Percentiles rank a stretch among this genome's conserved stretches.
Evolutionary conservation across 2,888 invertebrate species (phyloP).

Genomic region (Scaptomyza flava): DNA sequence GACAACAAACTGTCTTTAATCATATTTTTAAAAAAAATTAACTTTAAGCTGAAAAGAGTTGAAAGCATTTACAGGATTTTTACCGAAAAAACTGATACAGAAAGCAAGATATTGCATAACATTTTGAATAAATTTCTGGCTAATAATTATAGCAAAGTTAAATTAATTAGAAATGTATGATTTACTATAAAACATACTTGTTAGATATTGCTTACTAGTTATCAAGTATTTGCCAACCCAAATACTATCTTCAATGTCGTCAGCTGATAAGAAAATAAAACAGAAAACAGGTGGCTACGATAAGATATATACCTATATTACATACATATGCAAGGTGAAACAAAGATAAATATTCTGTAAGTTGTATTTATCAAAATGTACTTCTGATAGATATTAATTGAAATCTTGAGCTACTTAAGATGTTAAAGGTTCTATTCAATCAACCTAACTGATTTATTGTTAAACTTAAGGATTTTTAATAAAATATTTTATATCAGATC

Average conservation of each 20-base stretch:
- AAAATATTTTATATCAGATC: too few species aligned
- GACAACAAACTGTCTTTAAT: conserved; percentile 5
- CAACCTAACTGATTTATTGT: not conserved
- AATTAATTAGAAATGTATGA: not conserved
- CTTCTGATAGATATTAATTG: not conserved
- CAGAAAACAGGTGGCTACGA: conserved; percentile 31
- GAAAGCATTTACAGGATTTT: not conserved
- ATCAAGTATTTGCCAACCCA: conserved; percentile 18
- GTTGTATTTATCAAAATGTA: not conserved
- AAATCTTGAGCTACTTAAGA: conserved; percentile 6
- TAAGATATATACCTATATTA: conserved; percentile 39
- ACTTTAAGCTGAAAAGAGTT: not conserved
- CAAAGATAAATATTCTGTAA: conserved; percentile 26
- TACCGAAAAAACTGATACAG: not conserved
- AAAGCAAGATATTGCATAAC: not conserved
- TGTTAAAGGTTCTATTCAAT: not conserved
- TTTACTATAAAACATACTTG: not conserved
- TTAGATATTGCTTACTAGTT: conserved; percentile 16
- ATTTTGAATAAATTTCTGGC: not conserved
- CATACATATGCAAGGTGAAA: not conserved
- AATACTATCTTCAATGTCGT: conserved; percentile 30
- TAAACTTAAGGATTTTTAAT: too few species aligned
- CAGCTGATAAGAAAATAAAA: conserved; percentile 25
- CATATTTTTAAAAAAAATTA: too few species aligned
- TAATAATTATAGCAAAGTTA: not conserved